Evolutionary conservation across 1,140 invertebrate genomes (phyloP), one percentile per base, ranked within the genome.

Genomic region (Halotydeus destructor): DNA sequence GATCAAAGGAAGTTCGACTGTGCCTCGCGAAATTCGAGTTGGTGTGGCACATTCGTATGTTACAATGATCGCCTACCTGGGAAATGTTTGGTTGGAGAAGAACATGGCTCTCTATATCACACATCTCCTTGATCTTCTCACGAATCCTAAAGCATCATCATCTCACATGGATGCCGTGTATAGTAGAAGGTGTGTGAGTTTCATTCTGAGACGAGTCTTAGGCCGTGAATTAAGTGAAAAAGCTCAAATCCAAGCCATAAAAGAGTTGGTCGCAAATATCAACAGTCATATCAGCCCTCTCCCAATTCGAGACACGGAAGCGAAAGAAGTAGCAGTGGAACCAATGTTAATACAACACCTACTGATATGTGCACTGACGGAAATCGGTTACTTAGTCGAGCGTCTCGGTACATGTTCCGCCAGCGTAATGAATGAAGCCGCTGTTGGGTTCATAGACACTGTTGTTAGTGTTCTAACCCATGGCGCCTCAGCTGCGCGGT

Each of bases 161-260:
- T 84, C 84, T 0, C 89, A 97, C 57, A 82, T 96, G 5, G 93
- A 98, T 62, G 86, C 86, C 24, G 86, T 98, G 3, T 94, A 94
- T 60, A 93, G 88, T 1, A 68, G 93, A 47, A 93, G 94, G 62
- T 98, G 93, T 59, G 80, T 98, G 33, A 83, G 79, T 55, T 98
- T 93, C 57, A 89, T 98, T 53, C 64, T 97, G 31, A 69, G 84
- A 27, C 77, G 81, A 43, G 76, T 85, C 2, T 68, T 97, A 25
- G 89, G 91, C 5, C 78, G 80, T 57, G 75, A 96, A 68, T 67
- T 99, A 1, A 78, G 85, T 0, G 93, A 99, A 65, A 91, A 91
- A 54, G 85, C 88, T 34, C 93, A 98, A 63, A 75, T 83, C 30
- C 59, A 62, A 27, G 91, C 89, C 5, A 84, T 83, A 50, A 89